phyloP scores from a whole-genome alignment of 2,888 invertebrate species.

The Blastobasis adustella region DNA sequence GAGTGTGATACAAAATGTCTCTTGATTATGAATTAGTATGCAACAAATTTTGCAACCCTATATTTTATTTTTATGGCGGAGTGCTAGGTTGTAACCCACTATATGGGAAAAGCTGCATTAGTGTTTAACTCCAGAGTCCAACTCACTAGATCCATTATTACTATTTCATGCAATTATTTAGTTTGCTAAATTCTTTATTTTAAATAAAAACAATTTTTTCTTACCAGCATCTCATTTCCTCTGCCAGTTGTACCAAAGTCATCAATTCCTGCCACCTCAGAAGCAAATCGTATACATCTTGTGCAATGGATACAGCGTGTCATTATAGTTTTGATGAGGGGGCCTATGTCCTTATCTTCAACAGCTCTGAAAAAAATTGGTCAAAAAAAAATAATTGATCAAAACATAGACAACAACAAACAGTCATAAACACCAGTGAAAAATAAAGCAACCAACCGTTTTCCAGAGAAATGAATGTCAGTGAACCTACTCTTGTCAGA shows the following conservation, averaged over 20 bases:
- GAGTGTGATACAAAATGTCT: too few relatives aligned
- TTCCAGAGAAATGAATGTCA: constrained; percentile 93
- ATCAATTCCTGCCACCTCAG: constrained; percentile 98
- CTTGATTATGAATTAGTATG: too few relatives aligned
- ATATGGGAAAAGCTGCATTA: too few relatives aligned
- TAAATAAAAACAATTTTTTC: not conserved
- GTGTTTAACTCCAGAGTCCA: too few relatives aligned
- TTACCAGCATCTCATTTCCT: constrained; percentile 95
- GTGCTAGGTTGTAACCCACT: too few relatives aligned
- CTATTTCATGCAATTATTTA: too few relatives aligned
- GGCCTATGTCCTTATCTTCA: constrained; percentile 99
- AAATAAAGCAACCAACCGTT: constrained; percentile 74
- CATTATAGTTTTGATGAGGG: constrained; percentile 98
- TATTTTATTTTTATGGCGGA: too few relatives aligned
- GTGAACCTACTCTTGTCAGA: constrained; percentile 94
- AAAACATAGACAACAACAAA: not conserved
- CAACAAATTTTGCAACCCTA: too few relatives aligned
- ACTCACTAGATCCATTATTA: too few relatives aligned
- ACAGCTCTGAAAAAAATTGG: constrained; percentile 82
- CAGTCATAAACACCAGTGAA: not conserved
- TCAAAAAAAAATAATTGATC: not conserved
- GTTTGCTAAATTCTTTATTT: not conserved
- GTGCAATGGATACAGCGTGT: constrained; percentile 99
- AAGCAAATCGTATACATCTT: constrained; percentile 97
- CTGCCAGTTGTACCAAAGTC: constrained; percentile 96